Evolutionary conservation across 2,888 invertebrate genomes (phyloP).

Genomic region (Trissolcus japonicus): DNA sequence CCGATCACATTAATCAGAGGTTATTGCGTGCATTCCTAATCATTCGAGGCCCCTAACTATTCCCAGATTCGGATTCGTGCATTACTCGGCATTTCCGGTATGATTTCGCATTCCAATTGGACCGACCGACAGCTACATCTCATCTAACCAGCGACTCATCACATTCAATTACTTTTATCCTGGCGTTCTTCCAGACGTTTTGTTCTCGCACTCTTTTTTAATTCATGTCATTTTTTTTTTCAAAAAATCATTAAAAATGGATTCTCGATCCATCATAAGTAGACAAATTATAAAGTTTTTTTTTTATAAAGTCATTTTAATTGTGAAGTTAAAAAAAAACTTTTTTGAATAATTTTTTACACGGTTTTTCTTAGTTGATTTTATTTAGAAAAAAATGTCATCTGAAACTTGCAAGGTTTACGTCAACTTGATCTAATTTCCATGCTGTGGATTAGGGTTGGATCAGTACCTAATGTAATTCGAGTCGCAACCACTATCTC

Average conservation of each 20-base stretch:
- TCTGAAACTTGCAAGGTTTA: conserved; percentile 11
- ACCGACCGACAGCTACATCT: conserved; percentile 55
- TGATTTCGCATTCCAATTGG: conserved; percentile 76
- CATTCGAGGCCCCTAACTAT: conserved; percentile 75
- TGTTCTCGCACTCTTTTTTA: background rate
- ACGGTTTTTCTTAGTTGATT: too few species aligned
- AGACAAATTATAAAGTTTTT: too few species aligned
- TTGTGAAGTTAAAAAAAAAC: too few species aligned
- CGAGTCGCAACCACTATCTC: conserved; percentile 28
- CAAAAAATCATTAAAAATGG: too few species aligned
- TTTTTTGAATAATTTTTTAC: too few species aligned
- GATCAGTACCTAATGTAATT: conserved; percentile 35
- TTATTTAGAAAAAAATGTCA: too few species aligned
- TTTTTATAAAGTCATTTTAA: too few species aligned
- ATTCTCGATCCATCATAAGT: too few species aligned
- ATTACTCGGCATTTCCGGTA: conserved; percentile 77
- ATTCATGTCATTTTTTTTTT: background rate
- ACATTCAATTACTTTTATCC: conserved; percentile 15
- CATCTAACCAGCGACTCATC: conserved; percentile 18
- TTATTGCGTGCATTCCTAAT: conserved; percentile 77
- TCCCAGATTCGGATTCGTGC: conserved; percentile 76
- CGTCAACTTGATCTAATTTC: conserved; percentile 23
- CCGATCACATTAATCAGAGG: conserved; percentile 77
- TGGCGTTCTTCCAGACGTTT: conserved; percentile 1
- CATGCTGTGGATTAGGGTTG: conserved; percentile 14